Percentiles rank a stretch among this genome's conserved stretches.
These are phyloP conservation scores for Sipha maydis DNA, from an alignment of 2,888 invertebrate species.

Conservation along the genomic window DNA sequence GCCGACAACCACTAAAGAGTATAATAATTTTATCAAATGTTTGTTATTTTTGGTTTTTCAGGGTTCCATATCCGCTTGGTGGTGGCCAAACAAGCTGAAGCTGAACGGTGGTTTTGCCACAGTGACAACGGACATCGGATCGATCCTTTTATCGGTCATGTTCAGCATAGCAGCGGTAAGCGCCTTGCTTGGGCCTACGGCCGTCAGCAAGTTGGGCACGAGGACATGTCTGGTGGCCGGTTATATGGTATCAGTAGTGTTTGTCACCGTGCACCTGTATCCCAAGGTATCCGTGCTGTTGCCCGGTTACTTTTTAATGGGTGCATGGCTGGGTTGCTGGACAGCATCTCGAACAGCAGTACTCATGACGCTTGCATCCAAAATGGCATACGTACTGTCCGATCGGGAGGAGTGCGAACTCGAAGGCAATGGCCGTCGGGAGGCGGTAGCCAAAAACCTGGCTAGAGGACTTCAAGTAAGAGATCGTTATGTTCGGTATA, in stretches of 20 bases:
- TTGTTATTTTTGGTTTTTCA: not conserved
- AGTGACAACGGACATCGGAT: constrained; percentile 68
- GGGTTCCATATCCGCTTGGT: constrained; percentile 70
- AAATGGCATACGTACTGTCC: constrained; percentile 68
- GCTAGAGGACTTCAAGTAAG: constrained; percentile 61
- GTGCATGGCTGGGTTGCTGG: constrained; percentile 70
- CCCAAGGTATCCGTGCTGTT: constrained; percentile 71
- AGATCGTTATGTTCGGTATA: too few species aligned
- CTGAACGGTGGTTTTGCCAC: constrained; percentile 37
- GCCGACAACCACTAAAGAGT: too few species aligned
- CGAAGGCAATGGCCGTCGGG: constrained; percentile 65
- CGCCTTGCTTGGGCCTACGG: constrained; percentile 70
- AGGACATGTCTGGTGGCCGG: constrained; percentile 68
- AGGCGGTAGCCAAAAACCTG: constrained; percentile 62
- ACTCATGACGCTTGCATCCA: constrained; percentile 69
- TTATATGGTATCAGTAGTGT: constrained; percentile 72
- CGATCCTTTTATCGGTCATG: constrained; percentile 74
- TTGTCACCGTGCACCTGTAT: constrained; percentile 74
- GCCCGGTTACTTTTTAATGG: constrained; percentile 72
- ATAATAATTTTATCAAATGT: too few species aligned
- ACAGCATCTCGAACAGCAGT: constrained; percentile 67
- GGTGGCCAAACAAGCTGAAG: constrained; percentile 65
- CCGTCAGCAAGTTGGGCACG: constrained; percentile 71
- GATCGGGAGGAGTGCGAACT: constrained; percentile 69
- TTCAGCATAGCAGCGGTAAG: constrained; percentile 74